Base-by-base conservation (phyloP, 2,113 vertebrate species). In the Gadus macrocephalus region DNA sequence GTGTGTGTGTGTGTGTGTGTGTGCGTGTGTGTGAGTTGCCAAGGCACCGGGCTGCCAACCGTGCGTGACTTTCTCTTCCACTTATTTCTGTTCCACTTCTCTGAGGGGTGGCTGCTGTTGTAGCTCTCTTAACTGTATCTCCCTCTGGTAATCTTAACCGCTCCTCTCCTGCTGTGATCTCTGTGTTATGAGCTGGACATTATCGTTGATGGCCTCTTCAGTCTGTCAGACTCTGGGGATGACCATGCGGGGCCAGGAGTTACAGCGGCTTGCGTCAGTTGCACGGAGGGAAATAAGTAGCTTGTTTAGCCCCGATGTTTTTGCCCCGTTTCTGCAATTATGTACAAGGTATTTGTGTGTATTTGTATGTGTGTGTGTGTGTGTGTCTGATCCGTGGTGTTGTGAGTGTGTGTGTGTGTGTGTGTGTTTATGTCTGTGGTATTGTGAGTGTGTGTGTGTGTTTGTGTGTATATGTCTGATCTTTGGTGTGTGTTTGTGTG, bases 1-100 rank as follows among this genome's bases (percentile, higher is more conserved):
- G 55, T 60, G 69, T 73, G 56, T 63, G 62, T 63, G 62, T 63
- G 62, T 27, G 62, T 63, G 62, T 63, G 62, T 63, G 62, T 63
- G 62, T 28, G 22, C 11, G 62, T 63, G 62, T 55, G 19, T 66
- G 38, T 66, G 31, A 31, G 31, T 1, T 2, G 3, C 31, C 31
- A 6, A 31, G 4, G 5, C 31, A 31, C 31, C 2, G 31, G 31
- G 31, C 31, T 31, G 31, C 31, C 31, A 31, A 2, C 31, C 3
- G 5, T 4, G 31, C 3, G 5, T 4, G 31, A 6, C 31, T 31
- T 31, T 31, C 31, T 31, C 31, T 31, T 31, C 31, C 31, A 31
- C 31, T 31, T 6, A 31, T 31, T 31, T 31, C 31, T 31, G 16
- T 20, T 61, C 16, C 19, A 16, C 58, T n/a, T 60, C 4, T 60